Evolutionary conservation across 2,888 invertebrate genomes (phyloP).

Genomic region (Xestia xanthographa): DNA sequence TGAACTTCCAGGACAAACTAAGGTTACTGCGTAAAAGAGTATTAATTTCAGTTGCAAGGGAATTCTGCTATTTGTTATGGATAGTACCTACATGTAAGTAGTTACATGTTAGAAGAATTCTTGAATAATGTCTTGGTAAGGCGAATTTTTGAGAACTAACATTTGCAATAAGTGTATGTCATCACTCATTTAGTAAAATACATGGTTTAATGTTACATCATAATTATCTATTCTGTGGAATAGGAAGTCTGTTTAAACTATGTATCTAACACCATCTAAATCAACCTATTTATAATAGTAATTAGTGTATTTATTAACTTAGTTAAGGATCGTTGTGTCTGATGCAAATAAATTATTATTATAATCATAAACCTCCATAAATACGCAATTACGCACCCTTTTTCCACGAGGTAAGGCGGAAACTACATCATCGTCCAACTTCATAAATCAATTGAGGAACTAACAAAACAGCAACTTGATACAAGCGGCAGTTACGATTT

Average conservation of each 20-base stretch:
- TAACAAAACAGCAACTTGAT: neutral
- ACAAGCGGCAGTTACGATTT: slow-evolving; percentile 6
- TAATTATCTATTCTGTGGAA: neutral
- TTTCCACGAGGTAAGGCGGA: neutral
- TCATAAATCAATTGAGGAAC: neutral
- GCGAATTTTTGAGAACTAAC: neutral
- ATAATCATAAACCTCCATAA: neutral
- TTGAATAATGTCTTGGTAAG: neutral
- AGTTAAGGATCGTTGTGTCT: too few species aligned
- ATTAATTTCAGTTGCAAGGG: neutral
- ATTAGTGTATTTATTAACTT: too few species aligned
- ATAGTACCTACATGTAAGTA: neutral
- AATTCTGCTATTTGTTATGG: neutral
- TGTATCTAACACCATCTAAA: neutral
- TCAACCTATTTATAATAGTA: too few species aligned
- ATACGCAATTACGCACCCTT: neutral
- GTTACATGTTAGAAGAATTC: neutral
- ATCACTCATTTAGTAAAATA: neutral
- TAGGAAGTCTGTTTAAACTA: neutral
- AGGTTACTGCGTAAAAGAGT: neutral
- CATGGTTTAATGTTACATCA: neutral
- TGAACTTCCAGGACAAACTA: slow-evolving; percentile 16
- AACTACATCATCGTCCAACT: neutral
- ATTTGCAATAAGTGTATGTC: neutral
- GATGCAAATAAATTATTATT: too few species aligned